These are phyloP conservation scores for Gryllus longicercus DNA, from an alignment of 2,888 invertebrate species.

Conservation along the genomic window DNA sequence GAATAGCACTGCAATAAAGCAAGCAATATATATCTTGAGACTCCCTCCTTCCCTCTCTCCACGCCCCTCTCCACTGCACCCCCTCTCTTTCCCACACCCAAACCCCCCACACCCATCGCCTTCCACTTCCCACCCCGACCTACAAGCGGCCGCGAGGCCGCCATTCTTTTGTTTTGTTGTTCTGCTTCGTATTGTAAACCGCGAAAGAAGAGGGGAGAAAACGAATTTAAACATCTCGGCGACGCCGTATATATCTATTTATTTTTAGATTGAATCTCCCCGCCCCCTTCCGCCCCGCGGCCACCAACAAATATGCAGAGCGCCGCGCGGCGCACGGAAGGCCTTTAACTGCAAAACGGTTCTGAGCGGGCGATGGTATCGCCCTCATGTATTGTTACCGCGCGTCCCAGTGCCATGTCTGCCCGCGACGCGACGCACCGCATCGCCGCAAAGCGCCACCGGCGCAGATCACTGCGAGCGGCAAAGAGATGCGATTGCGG, in stretches of 20 bases:
- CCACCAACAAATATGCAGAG: background rate
- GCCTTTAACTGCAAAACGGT: constrained; percentile 17
- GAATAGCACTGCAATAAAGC: background rate
- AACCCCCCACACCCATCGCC: too few relatives aligned
- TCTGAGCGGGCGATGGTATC: background rate
- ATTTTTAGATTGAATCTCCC: constrained; percentile 8
- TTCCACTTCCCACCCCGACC: background rate
- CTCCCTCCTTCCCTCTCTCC: too few relatives aligned
- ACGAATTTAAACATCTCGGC: background rate
- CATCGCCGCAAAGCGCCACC: too few relatives aligned
- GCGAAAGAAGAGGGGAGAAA: background rate
- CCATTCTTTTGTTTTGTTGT: background rate
- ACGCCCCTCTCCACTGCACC: background rate
- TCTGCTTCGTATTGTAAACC: background rate
- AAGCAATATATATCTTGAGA: background rate
- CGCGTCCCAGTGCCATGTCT: background rate
- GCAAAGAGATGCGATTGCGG: too few relatives aligned
- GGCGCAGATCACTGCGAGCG: too few relatives aligned
- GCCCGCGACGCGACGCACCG: background rate
- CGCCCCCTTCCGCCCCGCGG: background rate
- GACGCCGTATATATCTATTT: constrained; percentile 7
- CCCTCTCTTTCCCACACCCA: too few relatives aligned
- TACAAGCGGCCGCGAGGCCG: background rate
- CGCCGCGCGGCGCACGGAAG: background rate
- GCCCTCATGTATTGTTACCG: too few relatives aligned